A percentile compares a stretch with the other conserved stretches of the same genome.
These are phyloP conservation scores for Prolemur simus DNA, from an alignment of 2,113 vertebrate species.

Conservation along the genomic window DNA sequence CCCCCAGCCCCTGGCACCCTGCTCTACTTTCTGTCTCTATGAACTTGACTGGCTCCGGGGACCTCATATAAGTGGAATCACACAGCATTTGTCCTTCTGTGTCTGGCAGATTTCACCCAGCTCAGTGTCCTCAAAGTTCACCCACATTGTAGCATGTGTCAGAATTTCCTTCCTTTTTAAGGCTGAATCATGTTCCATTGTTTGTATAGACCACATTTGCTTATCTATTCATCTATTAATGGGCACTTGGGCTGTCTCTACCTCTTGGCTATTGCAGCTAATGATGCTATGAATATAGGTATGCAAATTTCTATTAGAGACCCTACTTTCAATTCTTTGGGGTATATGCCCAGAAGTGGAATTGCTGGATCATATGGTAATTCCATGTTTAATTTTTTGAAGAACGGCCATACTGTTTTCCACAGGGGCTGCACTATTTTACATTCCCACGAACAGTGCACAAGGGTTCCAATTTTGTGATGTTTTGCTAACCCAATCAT, in stretches of 20 bases:
- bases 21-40: rapidly evolving
- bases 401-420: neutral
- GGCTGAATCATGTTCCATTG: neutral
- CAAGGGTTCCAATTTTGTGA: rapidly evolving
- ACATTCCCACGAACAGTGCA: neutral
- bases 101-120: rapidly evolving
- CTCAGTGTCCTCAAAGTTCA: rapidly evolving
- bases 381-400: neutral
- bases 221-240: neutral
- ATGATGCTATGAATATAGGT: rapidly evolving
- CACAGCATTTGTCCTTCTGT: no score
- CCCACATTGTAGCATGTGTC: rapidly evolving
- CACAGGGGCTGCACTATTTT: rapidly evolving
- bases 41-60: neutral
- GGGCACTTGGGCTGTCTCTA: no score
- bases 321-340: neutral
- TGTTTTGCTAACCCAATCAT: rapidly evolving
- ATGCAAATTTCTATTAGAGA: no score
- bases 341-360: no score
- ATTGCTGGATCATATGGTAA: rapidly evolving
- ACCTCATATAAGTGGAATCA: rapidly evolving
- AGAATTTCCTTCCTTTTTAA: neutral
- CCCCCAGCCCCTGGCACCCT: neutral
- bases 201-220: rapidly evolving
- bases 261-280: neutral